Percentiles rank a stretch among this genome's conserved stretches.
phyloP scores from a whole-genome alignment of 2,797 vertebrate genomes.

The Darevskia mixta region DNA sequence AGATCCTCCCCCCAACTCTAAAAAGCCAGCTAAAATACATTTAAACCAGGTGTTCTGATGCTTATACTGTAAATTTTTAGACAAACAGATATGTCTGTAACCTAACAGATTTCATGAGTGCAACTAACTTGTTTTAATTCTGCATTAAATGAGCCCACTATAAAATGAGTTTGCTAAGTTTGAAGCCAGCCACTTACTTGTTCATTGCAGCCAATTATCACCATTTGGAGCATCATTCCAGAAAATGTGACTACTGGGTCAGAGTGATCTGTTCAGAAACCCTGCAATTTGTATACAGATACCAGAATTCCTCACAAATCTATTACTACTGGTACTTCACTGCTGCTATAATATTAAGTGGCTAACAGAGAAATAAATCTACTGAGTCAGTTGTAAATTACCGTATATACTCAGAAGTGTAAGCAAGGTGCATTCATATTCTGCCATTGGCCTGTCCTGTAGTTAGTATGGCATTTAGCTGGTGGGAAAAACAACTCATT shows the following conservation, averaged over 20 bases:
- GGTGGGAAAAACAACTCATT: constrained; percentile 9
- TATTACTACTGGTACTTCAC: constrained; percentile 38
- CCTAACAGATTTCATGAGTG: not conserved
- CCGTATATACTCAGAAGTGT: constrained; percentile 25
- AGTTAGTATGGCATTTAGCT: constrained; percentile 7
- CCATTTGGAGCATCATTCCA: constrained; percentile 35
- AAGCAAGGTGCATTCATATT: not conserved
- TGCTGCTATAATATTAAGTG: constrained; percentile 7
- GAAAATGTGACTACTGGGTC: constrained; percentile 19
- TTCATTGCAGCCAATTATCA: not conserved
- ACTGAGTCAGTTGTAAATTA: constrained; percentile 38
- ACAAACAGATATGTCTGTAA: constrained; percentile 16
- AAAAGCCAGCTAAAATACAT: not conserved
- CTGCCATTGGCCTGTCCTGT: not conserved
- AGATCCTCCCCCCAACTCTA: no score
- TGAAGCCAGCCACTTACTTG: constrained; percentile 30
- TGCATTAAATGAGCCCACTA: constrained; percentile 24
- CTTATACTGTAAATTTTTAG: not conserved
- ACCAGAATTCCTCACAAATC: constrained; percentile 12
- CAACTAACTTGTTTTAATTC: constrained; percentile 37
- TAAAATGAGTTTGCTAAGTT: constrained; percentile 42
- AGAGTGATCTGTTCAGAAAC: constrained; percentile 40
- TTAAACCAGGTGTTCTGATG: not conserved
- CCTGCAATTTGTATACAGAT: constrained; percentile 46
- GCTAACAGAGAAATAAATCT: constrained; percentile 23